Evolutionary conservation across 2,113 vertebrate genomes (phyloP).

Genomic region (Jacana jacana): DNA sequence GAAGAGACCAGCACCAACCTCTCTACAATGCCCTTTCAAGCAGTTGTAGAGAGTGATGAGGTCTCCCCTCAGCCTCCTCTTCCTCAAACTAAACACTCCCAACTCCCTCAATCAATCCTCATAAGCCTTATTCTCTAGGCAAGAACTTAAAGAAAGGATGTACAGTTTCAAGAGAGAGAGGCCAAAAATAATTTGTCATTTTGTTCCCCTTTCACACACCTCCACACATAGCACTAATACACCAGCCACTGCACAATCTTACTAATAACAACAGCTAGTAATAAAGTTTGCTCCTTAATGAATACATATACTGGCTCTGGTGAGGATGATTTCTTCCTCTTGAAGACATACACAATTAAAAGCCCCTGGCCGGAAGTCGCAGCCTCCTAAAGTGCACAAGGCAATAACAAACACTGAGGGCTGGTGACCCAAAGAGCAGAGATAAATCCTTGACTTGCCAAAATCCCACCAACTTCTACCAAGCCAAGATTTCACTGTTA

Average conservation of each 20-base stretch:
- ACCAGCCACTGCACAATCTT: not conserved
- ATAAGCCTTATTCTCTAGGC: no score
- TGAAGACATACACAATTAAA: not conserved
- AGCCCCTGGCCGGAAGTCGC: fast-evolving
- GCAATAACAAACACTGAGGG: fast-evolving
- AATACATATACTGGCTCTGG: not conserved
- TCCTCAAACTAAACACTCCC: no score
- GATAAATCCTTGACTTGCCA: not conserved
- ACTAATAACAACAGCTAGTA: not conserved
- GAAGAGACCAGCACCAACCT: no score
- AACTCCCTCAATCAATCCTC: no score
- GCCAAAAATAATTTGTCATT: not conserved
- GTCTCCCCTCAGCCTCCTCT: no score
- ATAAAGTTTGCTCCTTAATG: not conserved
- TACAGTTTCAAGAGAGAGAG: not conserved
- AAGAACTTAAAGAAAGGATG: not conserved
- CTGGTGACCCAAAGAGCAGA: not conserved
- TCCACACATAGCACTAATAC: not conserved
- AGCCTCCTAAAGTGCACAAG: fast-evolving
- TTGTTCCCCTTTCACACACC: not conserved
- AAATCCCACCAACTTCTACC: not conserved
- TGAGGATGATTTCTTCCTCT: not conserved
- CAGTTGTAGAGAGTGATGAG: no score
- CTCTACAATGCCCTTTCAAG: no score
- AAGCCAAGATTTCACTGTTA: not conserved